phyloP scores from a whole-genome alignment of 2,797 vertebrate genomes.

The Phoeniculus purpureus region DNA sequence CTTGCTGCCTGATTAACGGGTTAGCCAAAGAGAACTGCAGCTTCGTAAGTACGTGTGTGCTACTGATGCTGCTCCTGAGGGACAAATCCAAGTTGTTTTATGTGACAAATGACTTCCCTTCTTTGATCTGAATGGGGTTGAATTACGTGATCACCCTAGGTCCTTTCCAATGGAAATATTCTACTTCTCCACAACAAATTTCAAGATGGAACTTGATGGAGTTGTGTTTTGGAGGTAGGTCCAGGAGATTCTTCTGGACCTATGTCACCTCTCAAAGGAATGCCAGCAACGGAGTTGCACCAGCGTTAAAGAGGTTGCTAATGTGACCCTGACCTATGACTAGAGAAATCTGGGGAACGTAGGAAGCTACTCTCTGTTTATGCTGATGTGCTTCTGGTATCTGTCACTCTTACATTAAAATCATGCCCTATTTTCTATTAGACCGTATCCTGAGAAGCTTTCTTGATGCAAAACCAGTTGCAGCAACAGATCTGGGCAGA shows the following conservation, averaged over 20 bases:
- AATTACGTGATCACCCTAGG: neutral
- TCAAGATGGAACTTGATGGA: neutral
- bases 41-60: neutral
- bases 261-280: neutral
- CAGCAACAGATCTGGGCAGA: conserved; percentile 21
- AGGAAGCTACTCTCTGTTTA: neutral
- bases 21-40: neutral
- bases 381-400: neutral
- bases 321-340: neutral
- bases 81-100: rapidly evolving
- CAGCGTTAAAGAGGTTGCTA: neutral
- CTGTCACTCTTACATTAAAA: conserved; percentile 19
- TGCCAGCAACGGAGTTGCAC: neutral
- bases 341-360: neutral
- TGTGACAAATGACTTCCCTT: neutral
- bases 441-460: neutral
- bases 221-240: neutral
- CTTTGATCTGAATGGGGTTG: neutral
- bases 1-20: neutral
- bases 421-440: neutral
- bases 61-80: neutral
- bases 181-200: neutral
- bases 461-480: neutral
- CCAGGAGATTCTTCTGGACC: neutral
- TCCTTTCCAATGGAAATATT: neutral